phyloP scores from a whole-genome alignment of 2,113 vertebrate species.

The Meriones unguiculatus region DNA sequence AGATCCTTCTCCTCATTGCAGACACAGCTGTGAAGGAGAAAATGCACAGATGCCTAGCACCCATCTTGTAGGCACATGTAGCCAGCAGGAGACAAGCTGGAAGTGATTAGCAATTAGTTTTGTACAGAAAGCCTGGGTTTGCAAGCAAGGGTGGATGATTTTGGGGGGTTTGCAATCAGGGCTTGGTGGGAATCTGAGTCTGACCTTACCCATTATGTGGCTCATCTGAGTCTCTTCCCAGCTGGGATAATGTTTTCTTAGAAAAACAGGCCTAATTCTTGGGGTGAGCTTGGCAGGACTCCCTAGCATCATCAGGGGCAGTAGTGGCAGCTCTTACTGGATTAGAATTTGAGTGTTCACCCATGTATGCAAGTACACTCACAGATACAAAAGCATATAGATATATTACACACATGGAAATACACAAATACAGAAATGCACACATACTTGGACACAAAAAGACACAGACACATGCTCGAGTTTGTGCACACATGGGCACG shows the following conservation, averaged over 20 bases:
- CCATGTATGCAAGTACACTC: no score
- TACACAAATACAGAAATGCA: no score
- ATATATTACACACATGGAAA: no score
- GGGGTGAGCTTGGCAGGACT: fast-evolving
- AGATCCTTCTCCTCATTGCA: slow-evolving; percentile 93
- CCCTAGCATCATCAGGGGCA: fast-evolving
- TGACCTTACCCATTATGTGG: not conserved
- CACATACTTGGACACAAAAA: no score
- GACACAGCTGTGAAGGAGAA: slow-evolving; percentile 89
- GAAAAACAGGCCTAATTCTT: not conserved
- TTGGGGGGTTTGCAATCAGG: not conserved
- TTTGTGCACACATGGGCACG: no score
- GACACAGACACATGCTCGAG: no score
- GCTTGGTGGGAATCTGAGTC: not conserved
- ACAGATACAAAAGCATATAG: no score
- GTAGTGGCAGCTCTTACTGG: not conserved
- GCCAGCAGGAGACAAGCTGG: fast-evolving
- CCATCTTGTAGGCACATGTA: fast-evolving
- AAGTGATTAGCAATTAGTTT: no score
- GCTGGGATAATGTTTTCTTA: not conserved
- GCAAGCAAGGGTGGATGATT: not conserved
- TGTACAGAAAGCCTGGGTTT: no score
- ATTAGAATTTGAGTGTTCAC: not conserved
- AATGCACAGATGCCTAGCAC: not conserved
- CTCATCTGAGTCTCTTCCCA: not conserved